Conservation (phyloP, 2,888 invertebrate species). For the Teleogryllus oceanicus region DNA sequence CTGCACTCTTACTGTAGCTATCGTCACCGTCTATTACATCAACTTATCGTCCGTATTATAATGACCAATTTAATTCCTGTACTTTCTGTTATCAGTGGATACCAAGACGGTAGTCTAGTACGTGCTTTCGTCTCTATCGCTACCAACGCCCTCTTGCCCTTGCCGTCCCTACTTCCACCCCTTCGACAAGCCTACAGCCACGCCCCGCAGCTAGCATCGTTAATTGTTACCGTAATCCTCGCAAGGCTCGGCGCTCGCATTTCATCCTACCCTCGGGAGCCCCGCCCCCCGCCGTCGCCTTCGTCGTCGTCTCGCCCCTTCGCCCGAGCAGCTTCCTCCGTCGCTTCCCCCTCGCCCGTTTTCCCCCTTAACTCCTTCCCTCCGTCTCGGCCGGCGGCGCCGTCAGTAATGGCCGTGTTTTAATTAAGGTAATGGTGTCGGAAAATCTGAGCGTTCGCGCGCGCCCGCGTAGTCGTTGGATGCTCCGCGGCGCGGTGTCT, state of each 20-base stretch:
- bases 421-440: slow-evolving; percentile 30
- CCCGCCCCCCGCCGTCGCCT: background rate
- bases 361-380: background rate
- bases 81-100: no score
- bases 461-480: background rate
- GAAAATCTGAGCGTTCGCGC: slow-evolving; percentile 24
- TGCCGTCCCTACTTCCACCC: background rate
- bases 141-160: background rate
- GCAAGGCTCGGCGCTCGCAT: background rate
- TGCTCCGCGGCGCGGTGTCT: background rate
- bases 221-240: background rate
- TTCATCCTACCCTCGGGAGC: background rate
- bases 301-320: no score
- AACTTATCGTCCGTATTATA: no score
- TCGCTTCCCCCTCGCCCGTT: background rate
- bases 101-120: no score
- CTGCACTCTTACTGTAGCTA: no score
- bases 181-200: no score
- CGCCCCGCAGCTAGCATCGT: background rate
- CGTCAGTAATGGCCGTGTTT: slow-evolving; percentile 26
- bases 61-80: no score
- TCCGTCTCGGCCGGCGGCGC: slow-evolving; percentile 1
- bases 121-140: no score
- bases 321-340: background rate
- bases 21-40: no score